These are phyloP conservation scores for Crax fasciolata DNA, from an alignment of 2,797 vertebrate genomes.

Conservation along the genomic window DNA sequence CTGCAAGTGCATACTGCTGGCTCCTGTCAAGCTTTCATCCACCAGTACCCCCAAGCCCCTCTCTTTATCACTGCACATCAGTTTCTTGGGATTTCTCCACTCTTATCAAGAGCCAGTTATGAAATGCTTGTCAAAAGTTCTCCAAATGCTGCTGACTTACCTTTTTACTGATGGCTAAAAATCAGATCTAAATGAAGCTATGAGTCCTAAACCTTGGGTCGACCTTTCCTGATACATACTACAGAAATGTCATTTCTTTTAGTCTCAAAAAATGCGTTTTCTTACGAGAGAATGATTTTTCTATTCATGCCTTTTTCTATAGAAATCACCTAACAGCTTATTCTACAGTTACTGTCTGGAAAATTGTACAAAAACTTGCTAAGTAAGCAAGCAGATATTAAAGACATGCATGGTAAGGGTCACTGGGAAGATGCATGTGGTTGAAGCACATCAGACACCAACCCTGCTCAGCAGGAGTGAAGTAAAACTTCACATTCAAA, in stretches of 20 bases:
- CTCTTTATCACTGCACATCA: neutral
- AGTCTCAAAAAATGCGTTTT: neutral
- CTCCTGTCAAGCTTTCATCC: neutral
- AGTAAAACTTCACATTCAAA: neutral
- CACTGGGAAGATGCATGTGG: neutral
- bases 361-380: neutral
- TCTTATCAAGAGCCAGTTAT: neutral
- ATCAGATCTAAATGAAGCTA: neutral
- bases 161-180: neutral
- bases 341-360: neutral
- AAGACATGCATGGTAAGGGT: neutral
- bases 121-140: neutral
- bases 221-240: neutral
- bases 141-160: neutral
- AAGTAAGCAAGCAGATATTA: neutral
- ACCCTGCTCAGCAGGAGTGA: rapidly evolving
- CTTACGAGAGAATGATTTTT: neutral
- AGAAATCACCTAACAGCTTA: neutral
- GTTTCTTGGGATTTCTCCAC: neutral
- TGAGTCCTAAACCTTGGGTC: neutral
- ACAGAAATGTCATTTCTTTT: neutral
- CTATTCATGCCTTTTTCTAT: neutral
- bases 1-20: neutral
- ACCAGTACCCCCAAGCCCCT: neutral
- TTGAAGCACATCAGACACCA: neutral